phyloP scores from a whole-genome alignment of 2,113 vertebrate genomes.

The Leptobrachium leishanense region DNA sequence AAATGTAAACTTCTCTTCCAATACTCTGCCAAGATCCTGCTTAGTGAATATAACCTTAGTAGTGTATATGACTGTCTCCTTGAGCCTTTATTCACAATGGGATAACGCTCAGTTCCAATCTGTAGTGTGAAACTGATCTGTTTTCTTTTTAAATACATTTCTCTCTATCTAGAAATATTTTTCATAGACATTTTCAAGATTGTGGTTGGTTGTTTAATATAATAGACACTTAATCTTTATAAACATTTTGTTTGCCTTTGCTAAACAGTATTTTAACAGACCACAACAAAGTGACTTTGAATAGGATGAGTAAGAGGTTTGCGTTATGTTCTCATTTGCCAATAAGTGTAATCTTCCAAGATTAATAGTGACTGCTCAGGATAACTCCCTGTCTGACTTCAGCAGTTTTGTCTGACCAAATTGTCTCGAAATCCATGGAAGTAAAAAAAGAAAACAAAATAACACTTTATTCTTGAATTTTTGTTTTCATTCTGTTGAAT shows the following conservation, averaged over 20 bases:
- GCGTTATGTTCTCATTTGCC: constrained; percentile 24
- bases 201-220: background rate
- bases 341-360: constrained; percentile 18
- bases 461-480: no score
- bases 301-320: constrained; percentile 31
- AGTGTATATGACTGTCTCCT: no score
- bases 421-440: constrained; percentile 23
- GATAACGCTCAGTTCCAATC: no score
- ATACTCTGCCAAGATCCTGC: no score
- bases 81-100: no score
- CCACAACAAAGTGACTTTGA: constrained; percentile 16
- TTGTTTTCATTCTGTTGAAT: no score
- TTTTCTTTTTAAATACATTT: no score
- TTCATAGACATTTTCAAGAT: no score
- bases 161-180: no score
- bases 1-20: no score
- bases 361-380: constrained; percentile 13
- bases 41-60: no score
- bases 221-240: background rate
- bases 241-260: background rate
- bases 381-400: constrained; percentile 24
- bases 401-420: background rate
- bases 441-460: background rate
- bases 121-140: no score
- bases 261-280: background rate